Evolutionary conservation across 2,113 vertebrate genomes (phyloP), one percentile per base, ranked within the genome.

Genomic region (Falco punctatus): DNA sequence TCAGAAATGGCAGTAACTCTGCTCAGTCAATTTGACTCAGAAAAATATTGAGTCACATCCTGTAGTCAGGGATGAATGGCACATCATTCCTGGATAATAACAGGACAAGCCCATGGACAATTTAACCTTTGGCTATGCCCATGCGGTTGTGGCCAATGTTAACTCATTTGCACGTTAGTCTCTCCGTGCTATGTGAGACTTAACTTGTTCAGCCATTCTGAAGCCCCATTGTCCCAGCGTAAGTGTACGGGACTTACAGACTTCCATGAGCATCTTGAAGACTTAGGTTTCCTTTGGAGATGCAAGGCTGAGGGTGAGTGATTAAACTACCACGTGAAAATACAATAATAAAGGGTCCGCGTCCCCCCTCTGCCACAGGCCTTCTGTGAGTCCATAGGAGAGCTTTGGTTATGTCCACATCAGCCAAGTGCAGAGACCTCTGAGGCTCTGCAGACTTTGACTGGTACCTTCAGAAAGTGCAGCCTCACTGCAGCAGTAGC

Each of bases 121-220:
- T 24, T 15, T 14, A 64, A 19, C 40, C 44, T 59, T 55, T 11
- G 24, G 33, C 33, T 84, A 7, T 35, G 35, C 9, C 33, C 26
- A 33, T 3, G 3, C 6, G 15, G 24, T 6, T 59, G 61, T 67
- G 33, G 48, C 26, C 69, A 32, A 4, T 28, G 44, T 19, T 64
- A 30, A 40, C 23, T 38, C 35, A 7, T 55, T 74, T 58, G 52
- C 32, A 16, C 38, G 10, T 42, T 24, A n/a, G 42, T 49, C 30
- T 62, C 62, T 72, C 66, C 1, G 0, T 16, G 19, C 66, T 42
- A 2, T 21, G 30, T 0, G 1, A 81, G 30, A 44, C 35, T 16
- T 17, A 54, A 65, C 18, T 13, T 71, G 30, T 62, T n/a, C 20
- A 74, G 49, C 59, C 32, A 24, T 10, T 66, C 49, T 17, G 51